These are phyloP conservation scores for Sorex araneus DNA, from an alignment of 2,113 vertebrate genomes.

Conservation along the genomic window DNA sequence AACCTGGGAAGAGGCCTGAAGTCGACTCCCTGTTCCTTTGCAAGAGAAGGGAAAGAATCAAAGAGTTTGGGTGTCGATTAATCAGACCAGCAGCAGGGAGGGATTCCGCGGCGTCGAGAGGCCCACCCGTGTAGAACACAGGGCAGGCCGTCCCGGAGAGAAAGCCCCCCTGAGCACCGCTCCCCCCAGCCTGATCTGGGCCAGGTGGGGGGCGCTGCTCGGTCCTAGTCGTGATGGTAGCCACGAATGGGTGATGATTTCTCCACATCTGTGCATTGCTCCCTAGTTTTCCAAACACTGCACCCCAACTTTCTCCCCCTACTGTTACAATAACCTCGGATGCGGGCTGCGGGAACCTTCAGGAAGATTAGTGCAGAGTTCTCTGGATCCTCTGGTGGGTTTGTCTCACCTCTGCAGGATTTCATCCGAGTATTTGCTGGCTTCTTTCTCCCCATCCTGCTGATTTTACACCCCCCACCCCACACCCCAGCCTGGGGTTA, in stretches of 20 bases:
- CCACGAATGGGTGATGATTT: background rate
- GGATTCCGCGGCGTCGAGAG: background rate
- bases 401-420: background rate
- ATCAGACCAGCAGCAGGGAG: background rate
- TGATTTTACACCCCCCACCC: too few species aligned
- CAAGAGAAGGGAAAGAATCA: background rate
- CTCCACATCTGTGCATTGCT: rapidly evolving
- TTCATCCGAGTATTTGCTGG: too few species aligned
- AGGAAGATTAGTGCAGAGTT: background rate
- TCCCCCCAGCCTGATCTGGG: too few species aligned
- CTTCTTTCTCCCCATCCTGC: too few species aligned
- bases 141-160: rapidly evolving
- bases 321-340: too few species aligned
- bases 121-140: background rate
- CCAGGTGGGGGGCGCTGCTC: too few species aligned
- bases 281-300: background rate
- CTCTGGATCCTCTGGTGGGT: background rate
- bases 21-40: too few species aligned
- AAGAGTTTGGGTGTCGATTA: rapidly evolving
- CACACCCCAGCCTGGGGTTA: too few species aligned
- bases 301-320: too few species aligned
- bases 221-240: too few species aligned
- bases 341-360: background rate
- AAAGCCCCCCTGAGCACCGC: too few species aligned
- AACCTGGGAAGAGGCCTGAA: background rate